phyloP scores from a whole-genome alignment of 2,797 vertebrate genomes.

The Chaetodon trifasciatus region DNA sequence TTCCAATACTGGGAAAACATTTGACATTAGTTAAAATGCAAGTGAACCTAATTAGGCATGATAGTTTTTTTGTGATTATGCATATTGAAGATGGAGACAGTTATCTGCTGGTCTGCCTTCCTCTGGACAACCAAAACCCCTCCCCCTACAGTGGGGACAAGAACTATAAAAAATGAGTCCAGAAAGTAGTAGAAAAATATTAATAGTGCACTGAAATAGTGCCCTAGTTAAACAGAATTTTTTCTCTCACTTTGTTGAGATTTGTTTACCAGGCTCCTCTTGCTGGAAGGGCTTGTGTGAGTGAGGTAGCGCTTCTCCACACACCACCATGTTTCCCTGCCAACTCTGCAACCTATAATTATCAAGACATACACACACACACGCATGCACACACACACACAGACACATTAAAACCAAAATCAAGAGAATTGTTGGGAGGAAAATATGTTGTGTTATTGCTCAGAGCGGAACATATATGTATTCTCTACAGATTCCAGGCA shows the following conservation, averaged over 20 bases:
- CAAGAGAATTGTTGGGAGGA: conserved; percentile 55
- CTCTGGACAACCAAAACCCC: neutral
- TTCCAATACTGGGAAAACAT: conserved; percentile 1
- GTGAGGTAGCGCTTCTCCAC: conserved; percentile 65
- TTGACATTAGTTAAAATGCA: conserved; percentile 30
- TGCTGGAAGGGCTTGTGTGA: conserved; percentile 59
- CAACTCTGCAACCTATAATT: conserved; percentile 73
- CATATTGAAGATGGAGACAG: neutral
- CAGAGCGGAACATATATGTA: conserved; percentile 53
- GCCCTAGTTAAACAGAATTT: conserved; percentile 34
- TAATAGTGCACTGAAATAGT: conserved; percentile 44
- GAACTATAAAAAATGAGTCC: conserved; percentile 8
- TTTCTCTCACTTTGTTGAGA: conserved; percentile 39
- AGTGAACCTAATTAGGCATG: neutral
- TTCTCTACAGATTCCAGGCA: conserved; percentile 52
- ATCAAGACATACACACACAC: conserved; percentile 45
- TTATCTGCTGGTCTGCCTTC: conserved; percentile 4
- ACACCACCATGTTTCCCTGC: conserved; percentile 66
- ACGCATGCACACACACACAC: conserved; percentile 21
- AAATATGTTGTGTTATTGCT: conserved; percentile 41
- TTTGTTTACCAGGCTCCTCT: conserved; percentile 69
- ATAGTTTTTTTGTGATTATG: conserved; percentile 4
- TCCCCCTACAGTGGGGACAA: neutral
- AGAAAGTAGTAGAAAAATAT: conserved; percentile 26
- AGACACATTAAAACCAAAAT: conserved; percentile 50